These are phyloP conservation scores for Macroteleia sp. DNA, from an alignment of 2,888 invertebrate genomes.

Conservation along the genomic window DNA sequence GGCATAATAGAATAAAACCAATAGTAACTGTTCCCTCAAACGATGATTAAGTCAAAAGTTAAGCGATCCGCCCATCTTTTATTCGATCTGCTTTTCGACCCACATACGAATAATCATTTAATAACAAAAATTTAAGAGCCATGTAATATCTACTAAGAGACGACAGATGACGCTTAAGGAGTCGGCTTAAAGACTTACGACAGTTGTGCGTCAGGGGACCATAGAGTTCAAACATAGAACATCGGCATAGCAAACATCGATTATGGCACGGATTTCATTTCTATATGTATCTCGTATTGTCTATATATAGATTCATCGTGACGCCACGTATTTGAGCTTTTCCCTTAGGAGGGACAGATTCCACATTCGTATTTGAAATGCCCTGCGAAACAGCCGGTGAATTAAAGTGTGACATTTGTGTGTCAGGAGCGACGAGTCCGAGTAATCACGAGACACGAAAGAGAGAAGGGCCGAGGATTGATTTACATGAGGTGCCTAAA, in stretches of 20 bases:
- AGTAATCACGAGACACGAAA: constrained; percentile 44
- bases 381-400: constrained; percentile 52
- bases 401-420: constrained; percentile 64
- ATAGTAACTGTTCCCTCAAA: constrained; percentile 14
- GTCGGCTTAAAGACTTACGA: constrained; percentile 54
- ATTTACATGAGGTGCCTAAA: constrained; percentile 54
- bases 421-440: constrained; percentile 48
- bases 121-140: constrained; percentile 50
- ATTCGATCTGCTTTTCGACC: not conserved
- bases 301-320: constrained; percentile 43
- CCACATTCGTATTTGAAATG: constrained; percentile 7
- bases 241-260: constrained; percentile 59
- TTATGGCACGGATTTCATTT: constrained; percentile 61
- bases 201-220: constrained; percentile 46
- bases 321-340: constrained; percentile 27
- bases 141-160: constrained; percentile 45
- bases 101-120: constrained; percentile 45
- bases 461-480: constrained; percentile 42
- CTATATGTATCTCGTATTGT: constrained; percentile 41
- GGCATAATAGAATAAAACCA: constrained; percentile 38
- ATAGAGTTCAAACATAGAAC: constrained; percentile 54
- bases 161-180: constrained; percentile 61
- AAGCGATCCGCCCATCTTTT: constrained; percentile 12
- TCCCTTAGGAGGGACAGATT: constrained; percentile 38
- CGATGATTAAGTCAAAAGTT: constrained; percentile 40